Evolutionary conservation across 1,140 invertebrate genomes (phyloP), one percentile per base, ranked within the genome.

Genomic region (Pogonomyrmex barbatus): DNA sequence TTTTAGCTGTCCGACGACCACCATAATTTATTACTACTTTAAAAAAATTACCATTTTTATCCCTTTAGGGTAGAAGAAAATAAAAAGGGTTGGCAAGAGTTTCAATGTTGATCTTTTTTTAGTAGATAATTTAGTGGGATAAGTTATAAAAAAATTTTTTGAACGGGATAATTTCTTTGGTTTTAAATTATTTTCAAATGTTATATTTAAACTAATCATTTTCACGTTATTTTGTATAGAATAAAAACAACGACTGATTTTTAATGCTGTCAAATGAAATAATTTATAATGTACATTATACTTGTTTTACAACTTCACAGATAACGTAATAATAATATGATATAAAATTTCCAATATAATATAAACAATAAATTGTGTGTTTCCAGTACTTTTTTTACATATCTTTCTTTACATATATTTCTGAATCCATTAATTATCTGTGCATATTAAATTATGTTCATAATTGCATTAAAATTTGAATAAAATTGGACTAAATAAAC

Each of bases 1-100:
- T 24, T 62, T 77, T 24, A 17, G 30, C 52, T 39, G 71, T 56
- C 30, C 12, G 24, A 77, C 39, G 17, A 76, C 10, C 14, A 56
- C 10, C 14, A 56, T 17, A 10, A 24, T 76, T 78, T 78, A 78
- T 63, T 45, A n/a, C 42, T 47, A 47, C 76, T 78, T 78, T 36
- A 47, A 24, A 78, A 78, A 24, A 2, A n/a, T 78, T 42, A 36
- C 12, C 36, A 14, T 12, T 58, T 58, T 6, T 30, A 24, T 4
- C 2, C 12, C 14, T 10, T 75, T 10, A 5, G 8, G 10, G 5
- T 47, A 50, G 30, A 78, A 39, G 54, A 54, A 52, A 63, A 78
- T 50, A 50, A 75, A 60, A 33, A 33, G 8, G n/a, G 30, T 45
- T 36, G n/a, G 30, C 14, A 42, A 45, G 10, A 1, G 4, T 45